Base-by-base conservation (phyloP, 2,113 vertebrate species). In the Mormoops blainvillei region DNA sequence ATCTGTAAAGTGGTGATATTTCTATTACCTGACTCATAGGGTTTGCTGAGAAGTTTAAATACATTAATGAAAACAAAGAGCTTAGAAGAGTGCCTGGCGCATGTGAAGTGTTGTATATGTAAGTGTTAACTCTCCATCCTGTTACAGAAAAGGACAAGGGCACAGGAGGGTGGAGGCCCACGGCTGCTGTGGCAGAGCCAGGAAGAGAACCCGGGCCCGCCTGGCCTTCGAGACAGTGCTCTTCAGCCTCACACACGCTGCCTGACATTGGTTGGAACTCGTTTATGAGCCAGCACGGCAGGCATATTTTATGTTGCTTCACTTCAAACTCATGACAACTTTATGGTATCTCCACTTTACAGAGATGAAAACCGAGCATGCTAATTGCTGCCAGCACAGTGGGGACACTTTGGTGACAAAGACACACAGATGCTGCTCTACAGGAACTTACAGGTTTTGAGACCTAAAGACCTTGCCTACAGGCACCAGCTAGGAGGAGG, bases 171-270 rank as follows among this genome's bases (percentile, higher is more conserved):
- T 7, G 43, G 24, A 48, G 83, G 22, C 11, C 65, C 43, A 28
- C 26, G 11, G 67, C 13, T 16, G 74, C 13, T 16, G 54, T 0
- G 24, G 33, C 58, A 84, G 63, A 70, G 38, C 14, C 28, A 38
- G 58, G 67, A n/a, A 48, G 43, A 7, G 43, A 52, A n/a, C 28
- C n/a, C 45, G 11, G 33, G 71, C 2, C n/a, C 2, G 24, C 1
- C 38, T 3, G 22, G 38, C 41, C 22, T 43, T 0, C 2, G 52
- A 56, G 26, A 9, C 50, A 36, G 68, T 0, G 0, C 54, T 36
- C 33, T 74, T 24, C n/a, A 4, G 61, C 76, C 65, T 85, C 84
- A 48, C 0, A 2, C 18, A 50, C 20, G 16, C 28, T 54, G 67
- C 50, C 67, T 45, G 13, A 70, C 50, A 70, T 2, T 83, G 50